Evolutionary conservation across 2,888 invertebrate genomes (phyloP), one percentile per base, ranked within the genome.

Genomic region (Pterobdella sp.): DNA sequence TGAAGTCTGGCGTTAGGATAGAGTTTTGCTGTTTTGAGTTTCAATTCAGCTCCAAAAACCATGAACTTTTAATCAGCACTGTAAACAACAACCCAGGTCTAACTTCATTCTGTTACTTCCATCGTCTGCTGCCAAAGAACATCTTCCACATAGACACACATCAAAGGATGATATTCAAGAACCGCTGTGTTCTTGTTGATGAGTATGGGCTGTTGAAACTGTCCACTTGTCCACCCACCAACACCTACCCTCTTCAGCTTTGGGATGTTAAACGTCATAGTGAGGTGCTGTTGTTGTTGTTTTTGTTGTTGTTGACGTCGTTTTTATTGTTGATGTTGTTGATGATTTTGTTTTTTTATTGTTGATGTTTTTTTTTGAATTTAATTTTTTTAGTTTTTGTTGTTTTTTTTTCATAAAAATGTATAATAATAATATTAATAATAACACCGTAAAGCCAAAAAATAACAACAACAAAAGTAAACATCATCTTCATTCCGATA

Each of bases 91-190:
- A n/a, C n/a, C n/a, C n/a, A n/a, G n/a, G 76, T 0, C 74, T 79
- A 68, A 79, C 79, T n/a, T 76, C 76, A 49, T 75, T 75, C 71
- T 79, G 79, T 72, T 79, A 77, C 72, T 77, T 74, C 74, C 77
- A 78, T 68, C 75, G 78, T 34, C 75, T 78, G 4, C 36, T 79
- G 18, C 79, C 79, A 1, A 72, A 78, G 71, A 79, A 79, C 71
- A 71, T 74, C n/a, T 79, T 79, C 73, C 71, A 74, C 66, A 76
- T 79, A 18, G 77, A 78, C 69, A 70, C 56, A 0, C 49, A 74
- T 3, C 73, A 75, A 4, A 74, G 76, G 42, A 73, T 79, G n/a
- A 63, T 75, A 36, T 74, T 71, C 42, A 69, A 68, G 26, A 68
- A 76, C n/a, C 63, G 72, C 1, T 78, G 77, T 70, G 66, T 77